phyloP scores from a whole-genome alignment of 2,888 invertebrate species.

The Lottia gigantea region DNA sequence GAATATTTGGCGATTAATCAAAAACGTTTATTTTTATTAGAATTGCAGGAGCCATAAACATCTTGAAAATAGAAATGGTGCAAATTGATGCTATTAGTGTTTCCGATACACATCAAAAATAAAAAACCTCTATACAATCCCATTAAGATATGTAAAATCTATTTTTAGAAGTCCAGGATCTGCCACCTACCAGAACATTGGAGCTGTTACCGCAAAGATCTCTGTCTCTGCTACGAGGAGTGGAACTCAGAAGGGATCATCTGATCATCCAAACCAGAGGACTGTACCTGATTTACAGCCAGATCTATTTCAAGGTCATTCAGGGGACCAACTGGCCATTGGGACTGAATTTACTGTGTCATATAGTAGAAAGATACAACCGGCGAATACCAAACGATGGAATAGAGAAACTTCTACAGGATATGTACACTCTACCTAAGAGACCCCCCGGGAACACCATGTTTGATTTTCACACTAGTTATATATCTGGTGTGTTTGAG shows the following conservation, averaged over 20 bases:
- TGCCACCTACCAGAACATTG: neutral
- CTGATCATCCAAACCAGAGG: neutral
- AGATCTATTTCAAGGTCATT: slow-evolving; percentile 1
- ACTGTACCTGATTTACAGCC: neutral
- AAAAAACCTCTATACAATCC: no score
- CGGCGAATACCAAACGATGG: neutral
- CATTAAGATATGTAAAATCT: no score
- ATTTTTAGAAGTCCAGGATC: neutral
- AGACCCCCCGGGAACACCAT: neutral
- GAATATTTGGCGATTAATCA: no score
- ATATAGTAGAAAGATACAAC: neutral
- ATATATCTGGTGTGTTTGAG: slow-evolving; percentile 6
- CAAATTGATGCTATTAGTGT: no score
- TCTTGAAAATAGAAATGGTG: no score
- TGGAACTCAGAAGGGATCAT: neutral
- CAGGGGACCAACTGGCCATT: neutral
- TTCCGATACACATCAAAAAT: no score
- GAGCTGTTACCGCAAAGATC: neutral
- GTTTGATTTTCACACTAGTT: neutral
- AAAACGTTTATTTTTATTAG: no score
- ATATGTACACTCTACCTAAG: neutral
- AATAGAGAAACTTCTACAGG: neutral
- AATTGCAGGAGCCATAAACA: no score
- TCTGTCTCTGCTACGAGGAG: neutral
- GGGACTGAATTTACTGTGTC: neutral